Percentiles rank a stretch among this genome's conserved stretches.
phyloP scores from a whole-genome alignment of 2,797 vertebrate species.

The Clarias laeviceps region DNA sequence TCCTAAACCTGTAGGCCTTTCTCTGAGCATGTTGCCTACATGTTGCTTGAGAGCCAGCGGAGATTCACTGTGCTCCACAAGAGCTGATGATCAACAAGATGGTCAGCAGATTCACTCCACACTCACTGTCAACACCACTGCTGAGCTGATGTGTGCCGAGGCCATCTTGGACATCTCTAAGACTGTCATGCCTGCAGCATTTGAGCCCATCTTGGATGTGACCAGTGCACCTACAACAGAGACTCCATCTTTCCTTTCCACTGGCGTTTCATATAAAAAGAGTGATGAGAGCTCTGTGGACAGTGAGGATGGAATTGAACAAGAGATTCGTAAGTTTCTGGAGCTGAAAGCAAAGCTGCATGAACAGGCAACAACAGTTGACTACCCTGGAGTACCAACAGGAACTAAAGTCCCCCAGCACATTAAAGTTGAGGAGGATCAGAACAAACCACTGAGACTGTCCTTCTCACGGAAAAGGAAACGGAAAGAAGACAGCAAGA shows the following conservation, averaged over 20 bases:
- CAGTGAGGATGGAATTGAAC: slow-evolving; percentile 95
- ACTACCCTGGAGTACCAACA: slow-evolving; percentile 21
- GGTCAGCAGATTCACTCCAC: slow-evolving; percentile 58
- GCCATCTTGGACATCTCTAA: slow-evolving; percentile 98
- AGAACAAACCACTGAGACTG: slow-evolving; percentile 67
- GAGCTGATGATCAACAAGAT: slow-evolving; percentile 59
- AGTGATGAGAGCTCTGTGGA: slow-evolving; percentile 86
- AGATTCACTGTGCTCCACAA: slow-evolving; percentile 60
- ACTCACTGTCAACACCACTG: slow-evolving; percentile 82
- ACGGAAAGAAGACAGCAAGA: slow-evolving; percentile 58
- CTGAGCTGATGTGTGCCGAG: slow-evolving; percentile 94
- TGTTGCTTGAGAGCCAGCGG: slow-evolving; percentile 60
- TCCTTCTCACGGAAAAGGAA: slow-evolving; percentile 75
- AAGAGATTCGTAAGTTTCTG: slow-evolving; percentile 90
- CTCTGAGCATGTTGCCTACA: slow-evolving; percentile 55
- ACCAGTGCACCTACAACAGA: slow-evolving; percentile 53
- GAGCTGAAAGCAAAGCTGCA: slow-evolving; percentile 89
- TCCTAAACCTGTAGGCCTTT: slow-evolving; percentile 34
- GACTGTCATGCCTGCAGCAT: slow-evolving; percentile 83
- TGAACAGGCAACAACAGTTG: slow-evolving; percentile 61
- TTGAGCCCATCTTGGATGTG: slow-evolving; percentile 62
- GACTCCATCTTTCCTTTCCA: slow-evolving; percentile 39
- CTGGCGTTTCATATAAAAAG: slow-evolving; percentile 61
- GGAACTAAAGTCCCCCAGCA: slow-evolving; percentile 54
- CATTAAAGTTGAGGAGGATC: slow-evolving; percentile 53